Percentiles rank a stretch among this genome's conserved stretches.
These are phyloP conservation scores for Onychomys arenicola DNA, from an alignment of 2,797 vertebrate genomes.

Conservation along the genomic window DNA sequence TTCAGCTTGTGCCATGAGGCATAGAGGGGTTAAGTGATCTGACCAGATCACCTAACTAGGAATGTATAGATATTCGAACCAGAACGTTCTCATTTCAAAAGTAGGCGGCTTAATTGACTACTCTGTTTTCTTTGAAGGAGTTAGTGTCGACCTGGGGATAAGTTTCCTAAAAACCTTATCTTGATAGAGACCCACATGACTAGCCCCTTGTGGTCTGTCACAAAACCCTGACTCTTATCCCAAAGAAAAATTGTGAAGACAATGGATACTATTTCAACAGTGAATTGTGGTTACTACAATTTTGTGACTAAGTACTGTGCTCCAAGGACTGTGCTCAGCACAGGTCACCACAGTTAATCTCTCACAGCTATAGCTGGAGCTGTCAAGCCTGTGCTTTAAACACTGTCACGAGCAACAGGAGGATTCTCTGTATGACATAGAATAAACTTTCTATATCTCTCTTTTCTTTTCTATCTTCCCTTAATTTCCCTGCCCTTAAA, in stretches of 20 bases:
- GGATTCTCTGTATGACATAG: neutral
- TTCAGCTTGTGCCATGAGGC: neutral
- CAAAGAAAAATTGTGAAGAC: neutral
- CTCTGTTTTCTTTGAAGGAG: neutral
- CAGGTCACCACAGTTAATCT: neutral
- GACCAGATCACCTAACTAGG: neutral
- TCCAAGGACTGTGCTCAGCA: neutral
- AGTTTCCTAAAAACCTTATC: neutral
- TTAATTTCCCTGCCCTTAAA: conserved; percentile 47
- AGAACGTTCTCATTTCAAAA: neutral
- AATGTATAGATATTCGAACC: neutral
- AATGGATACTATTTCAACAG: neutral
- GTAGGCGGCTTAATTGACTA: neutral
- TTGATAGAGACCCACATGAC: neutral
- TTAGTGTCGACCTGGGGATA: neutral
- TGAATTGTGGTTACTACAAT: neutral
- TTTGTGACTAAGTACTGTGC: neutral
- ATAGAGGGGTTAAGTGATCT: neutral
- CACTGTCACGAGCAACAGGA: neutral
- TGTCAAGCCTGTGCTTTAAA: neutral
- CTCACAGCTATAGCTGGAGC: neutral
- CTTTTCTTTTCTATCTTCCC: neutral
- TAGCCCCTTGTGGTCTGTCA: neutral
- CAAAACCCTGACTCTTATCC: neutral
- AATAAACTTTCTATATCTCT: neutral